Evolutionary conservation across 2,797 vertebrate genomes (phyloP).

Genomic region (Hypotaenidia philippensis): DNA sequence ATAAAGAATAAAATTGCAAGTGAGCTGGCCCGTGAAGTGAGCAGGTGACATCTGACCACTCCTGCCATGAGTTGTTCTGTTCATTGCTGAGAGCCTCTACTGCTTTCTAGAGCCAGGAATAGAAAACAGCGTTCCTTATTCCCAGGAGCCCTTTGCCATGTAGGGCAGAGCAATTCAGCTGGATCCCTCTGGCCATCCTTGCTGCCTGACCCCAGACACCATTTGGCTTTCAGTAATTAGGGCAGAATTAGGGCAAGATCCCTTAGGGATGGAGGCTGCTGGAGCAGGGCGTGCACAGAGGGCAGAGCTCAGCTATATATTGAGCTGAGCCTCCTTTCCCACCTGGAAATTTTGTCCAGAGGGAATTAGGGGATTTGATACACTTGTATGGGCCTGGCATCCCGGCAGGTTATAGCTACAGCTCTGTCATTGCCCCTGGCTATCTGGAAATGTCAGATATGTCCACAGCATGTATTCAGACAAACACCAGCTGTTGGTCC

Average conservation of each 20-base stretch:
- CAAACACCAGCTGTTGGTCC: background rate
- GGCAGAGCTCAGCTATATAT: background rate
- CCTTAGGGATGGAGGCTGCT: background rate
- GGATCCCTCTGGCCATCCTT: background rate
- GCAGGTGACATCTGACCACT: background rate
- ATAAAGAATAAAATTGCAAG: background rate
- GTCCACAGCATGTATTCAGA: background rate
- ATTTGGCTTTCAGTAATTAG: conserved; percentile 28
- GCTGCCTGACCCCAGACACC: conserved; percentile 35
- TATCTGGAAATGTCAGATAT: background rate
- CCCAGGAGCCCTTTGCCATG: conserved; percentile 41
- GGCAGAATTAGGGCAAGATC: conserved; percentile 57
- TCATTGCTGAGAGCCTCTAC: background rate
- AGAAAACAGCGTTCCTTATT: conserved; percentile 36
- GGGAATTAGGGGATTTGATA: background rate
- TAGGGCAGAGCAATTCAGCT: conserved; percentile 47
- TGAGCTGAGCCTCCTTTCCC: conserved; percentile 15
- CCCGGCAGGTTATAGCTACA: background rate
- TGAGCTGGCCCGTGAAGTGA: background rate
- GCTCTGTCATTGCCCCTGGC: background rate
- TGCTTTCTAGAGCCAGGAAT: conserved; percentile 42
- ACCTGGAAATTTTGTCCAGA: background rate
- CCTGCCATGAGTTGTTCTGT: background rate
- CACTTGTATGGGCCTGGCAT: background rate
- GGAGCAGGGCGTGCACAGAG: conserved; percentile 1